Conservation (phyloP, 1,140 invertebrate species). For the Medauroidea extradentata region DNA sequence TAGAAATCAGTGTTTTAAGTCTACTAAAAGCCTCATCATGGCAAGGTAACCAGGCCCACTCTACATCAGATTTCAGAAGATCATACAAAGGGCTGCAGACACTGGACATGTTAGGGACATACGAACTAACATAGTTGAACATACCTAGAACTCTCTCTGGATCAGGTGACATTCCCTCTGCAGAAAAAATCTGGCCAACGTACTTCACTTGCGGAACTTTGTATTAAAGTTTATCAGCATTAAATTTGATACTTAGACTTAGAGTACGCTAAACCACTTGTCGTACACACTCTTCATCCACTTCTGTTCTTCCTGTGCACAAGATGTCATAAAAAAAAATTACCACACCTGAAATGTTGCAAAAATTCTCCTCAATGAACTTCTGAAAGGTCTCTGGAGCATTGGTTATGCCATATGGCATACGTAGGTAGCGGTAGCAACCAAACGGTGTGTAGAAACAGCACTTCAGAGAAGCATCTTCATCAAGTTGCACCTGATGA, state of each 20-base stretch:
- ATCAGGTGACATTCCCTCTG: no score
- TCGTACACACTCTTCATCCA: background rate
- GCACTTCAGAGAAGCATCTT: background rate
- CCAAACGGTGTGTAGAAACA: background rate
- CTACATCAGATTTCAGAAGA: background rate
- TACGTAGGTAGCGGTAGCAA: background rate
- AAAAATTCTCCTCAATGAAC: background rate
- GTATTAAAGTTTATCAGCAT: background rate
- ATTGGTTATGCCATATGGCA: background rate
- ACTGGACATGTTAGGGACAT: background rate
- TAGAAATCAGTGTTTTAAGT: background rate
- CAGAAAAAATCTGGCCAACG: background rate
- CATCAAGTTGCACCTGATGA: no score
- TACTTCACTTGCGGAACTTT: background rate
- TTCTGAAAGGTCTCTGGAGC: background rate
- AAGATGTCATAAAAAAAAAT: background rate
- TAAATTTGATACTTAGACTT: background rate
- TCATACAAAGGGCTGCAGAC: background rate
- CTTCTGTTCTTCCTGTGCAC: background rate
- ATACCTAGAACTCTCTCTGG: conserved; percentile 1
- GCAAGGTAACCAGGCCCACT: background rate
- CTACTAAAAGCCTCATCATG: background rate
- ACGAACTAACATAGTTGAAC: background rate
- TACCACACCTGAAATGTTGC: background rate
- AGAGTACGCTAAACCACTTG: background rate